These are phyloP conservation scores for Paralinhomoeus sp. DNA, from an alignment of 2,888 invertebrate genomes.

Conservation along the genomic window DNA sequence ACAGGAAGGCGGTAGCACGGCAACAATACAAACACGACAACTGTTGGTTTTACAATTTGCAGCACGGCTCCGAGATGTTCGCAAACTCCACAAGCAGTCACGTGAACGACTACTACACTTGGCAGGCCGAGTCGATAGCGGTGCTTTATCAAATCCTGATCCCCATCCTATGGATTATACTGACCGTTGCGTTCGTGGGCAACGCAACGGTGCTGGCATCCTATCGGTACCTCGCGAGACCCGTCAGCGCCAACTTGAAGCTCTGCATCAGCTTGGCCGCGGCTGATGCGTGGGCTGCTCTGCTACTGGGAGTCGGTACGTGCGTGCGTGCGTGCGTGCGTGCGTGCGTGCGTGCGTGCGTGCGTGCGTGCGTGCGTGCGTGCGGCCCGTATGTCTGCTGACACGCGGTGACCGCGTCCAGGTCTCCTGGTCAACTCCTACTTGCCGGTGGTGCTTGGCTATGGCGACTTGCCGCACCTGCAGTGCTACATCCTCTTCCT, in stretches of 20 bases:
- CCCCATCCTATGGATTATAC: neutral
- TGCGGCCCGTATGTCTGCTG: no score
- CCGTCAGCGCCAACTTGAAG: constrained; percentile 18
- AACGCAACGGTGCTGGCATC: constrained; percentile 17
- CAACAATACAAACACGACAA: no score
- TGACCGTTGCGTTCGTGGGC: constrained; percentile 15
- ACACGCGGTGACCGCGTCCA: constrained; percentile 5
- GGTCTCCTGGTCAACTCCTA: constrained; percentile 20
- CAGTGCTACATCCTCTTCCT: neutral
- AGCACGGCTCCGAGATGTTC: no score
- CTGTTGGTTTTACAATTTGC: no score
- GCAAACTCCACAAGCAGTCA: no score
- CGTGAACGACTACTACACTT: no score
- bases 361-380: no score
- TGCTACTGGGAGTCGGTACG: constrained; percentile 13
- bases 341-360: no score
- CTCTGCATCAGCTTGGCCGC: constrained; percentile 18
- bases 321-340: no score
- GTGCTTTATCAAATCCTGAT: neutral
- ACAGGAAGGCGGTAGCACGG: no score
- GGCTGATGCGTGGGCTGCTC: constrained; percentile 19
- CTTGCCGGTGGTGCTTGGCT: constrained; percentile 16
- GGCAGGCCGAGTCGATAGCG: no score
- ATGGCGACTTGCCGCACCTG: constrained; percentile 3
- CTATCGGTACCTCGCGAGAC: constrained; percentile 13